phyloP scores from a whole-genome alignment of 2,888 invertebrate genomes.

The Argyra leucocephala region DNA sequence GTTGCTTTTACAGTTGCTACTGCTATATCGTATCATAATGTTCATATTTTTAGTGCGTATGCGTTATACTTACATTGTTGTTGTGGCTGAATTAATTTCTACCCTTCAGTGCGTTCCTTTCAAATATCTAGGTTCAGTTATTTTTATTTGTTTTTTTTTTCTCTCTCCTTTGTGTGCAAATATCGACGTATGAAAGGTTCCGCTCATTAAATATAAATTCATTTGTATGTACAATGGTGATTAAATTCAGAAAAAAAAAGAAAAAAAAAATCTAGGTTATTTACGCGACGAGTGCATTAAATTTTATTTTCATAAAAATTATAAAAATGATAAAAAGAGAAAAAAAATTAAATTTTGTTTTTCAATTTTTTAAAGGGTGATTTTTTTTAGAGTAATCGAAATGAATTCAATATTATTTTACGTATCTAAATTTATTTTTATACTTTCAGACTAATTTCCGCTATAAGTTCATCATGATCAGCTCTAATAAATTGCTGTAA shows the following conservation, averaged over 20 bases:
- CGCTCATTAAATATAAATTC: not conserved
- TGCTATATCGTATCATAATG: too few species aligned
- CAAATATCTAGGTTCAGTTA: not conserved
- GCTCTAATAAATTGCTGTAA: too few species aligned
- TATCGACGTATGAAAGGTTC: not conserved
- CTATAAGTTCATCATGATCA: too few species aligned
- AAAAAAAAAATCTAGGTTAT: not conserved
- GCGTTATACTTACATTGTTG: not conserved
- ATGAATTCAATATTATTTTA: too few species aligned
- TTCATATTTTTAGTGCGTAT: not conserved
- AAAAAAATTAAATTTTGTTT: too few species aligned
- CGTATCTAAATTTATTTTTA: too few species aligned
- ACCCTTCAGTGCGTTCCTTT: slow-evolving; percentile 1
- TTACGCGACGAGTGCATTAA: not conserved
- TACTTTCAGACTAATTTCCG: too few species aligned
- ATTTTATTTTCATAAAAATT: not conserved
- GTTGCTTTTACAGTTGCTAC: too few species aligned
- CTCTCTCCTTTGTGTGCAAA: not conserved
- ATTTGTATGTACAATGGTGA: not conserved
- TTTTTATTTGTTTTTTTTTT: not conserved
- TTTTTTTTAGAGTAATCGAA: too few species aligned
- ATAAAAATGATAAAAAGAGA: too few species aligned
- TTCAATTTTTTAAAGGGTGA: too few species aligned
- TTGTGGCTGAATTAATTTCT: not conserved
- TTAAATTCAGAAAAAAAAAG: not conserved